phyloP scores from a whole-genome alignment of 1,140 invertebrate species.

The Leptopilina boulardi region DNA sequence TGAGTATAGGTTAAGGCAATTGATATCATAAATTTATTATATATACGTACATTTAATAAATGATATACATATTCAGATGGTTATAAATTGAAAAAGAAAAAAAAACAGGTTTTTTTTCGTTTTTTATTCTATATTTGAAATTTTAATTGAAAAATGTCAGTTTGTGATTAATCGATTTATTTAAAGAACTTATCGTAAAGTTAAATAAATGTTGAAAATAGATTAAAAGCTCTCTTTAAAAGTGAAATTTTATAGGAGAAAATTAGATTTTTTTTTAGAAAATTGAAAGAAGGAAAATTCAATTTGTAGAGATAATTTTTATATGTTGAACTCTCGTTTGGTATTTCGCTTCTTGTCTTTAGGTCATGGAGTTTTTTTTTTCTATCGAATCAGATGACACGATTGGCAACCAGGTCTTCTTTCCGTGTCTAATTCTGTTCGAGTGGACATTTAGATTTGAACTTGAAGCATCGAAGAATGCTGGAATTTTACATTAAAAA shows the following conservation, averaged over 20 bases:
- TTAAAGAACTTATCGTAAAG: too few relatives aligned
- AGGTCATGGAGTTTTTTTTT: slow-evolving; percentile 15
- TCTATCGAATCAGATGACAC: slow-evolving; percentile 12
- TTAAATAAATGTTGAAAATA: too few relatives aligned
- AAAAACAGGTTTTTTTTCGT: background rate
- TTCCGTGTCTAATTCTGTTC: slow-evolving; percentile 4
- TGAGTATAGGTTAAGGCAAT: background rate
- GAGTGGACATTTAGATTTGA: slow-evolving; percentile 9
- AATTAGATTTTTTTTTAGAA: background rate
- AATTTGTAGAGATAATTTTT: too few relatives aligned
- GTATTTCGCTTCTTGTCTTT: background rate
- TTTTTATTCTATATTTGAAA: background rate
- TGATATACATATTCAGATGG: background rate
- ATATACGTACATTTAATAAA: background rate
- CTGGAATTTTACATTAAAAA: slow-evolving; percentile 2
- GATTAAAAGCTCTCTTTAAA: too few relatives aligned
- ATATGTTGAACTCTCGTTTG: background rate
- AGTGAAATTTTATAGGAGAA: too few relatives aligned
- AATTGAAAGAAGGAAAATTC: too few relatives aligned
- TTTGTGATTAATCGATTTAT: background rate
- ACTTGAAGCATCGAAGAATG: background rate
- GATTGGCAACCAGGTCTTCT: slow-evolving; percentile 16
- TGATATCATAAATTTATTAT: background rate
- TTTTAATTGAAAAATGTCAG: background rate
- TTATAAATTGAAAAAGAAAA: background rate